Base-by-base conservation (phyloP, 1,140 invertebrate species). In the Sarcophaga bullata region DNA sequence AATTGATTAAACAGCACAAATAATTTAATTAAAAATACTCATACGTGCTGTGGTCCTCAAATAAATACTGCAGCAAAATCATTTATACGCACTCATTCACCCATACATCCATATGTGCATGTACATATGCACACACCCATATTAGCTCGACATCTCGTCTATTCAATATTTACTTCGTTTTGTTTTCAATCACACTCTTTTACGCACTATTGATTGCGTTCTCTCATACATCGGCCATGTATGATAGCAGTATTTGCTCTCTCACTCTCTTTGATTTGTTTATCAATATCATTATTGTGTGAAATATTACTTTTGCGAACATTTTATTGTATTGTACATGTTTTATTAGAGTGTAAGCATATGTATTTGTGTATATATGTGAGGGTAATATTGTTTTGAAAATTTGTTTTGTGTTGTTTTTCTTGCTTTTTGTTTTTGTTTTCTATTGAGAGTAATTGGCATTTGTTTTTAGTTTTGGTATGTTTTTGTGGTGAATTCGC, bases 1-100 rank as follows among this genome's bases (percentile, higher is more conserved):
- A 78, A 78, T 78, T 78, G 75, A 78, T 78, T 78, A 78, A 78
- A 78, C 75, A 78, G 49, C 48, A 25, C 75, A 52, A 78, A 78
- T 78, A 78, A 78, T 78, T 78, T 78, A 78, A 78, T 78, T 78
- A 78, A 78, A 78, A 78, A 78, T 78, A 78, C 75, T 78, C 75
- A 78, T 78, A 78, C 75, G 75, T 78, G 75, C 17, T 19, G 48
- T 78, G 62, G 62, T 68, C 62, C 62, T 68, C 62, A 68, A 37
- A 68, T 19, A 19, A 68, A 68, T 68, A 68, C 19, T 68, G 62
- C 17, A 9, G 62, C 3, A n/a, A n/a, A 58, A n/a, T 58, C 54
- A 58, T 58, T n/a, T 58, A 58, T 58, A 58, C 11, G 6, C n/a
- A 58, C 13, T 8, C 6, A 58, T 15, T 4, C n/a, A 58, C 54